These are phyloP conservation scores for Sparus aurata DNA, from an alignment of 2,797 vertebrate genomes.

Conservation along the genomic window DNA sequence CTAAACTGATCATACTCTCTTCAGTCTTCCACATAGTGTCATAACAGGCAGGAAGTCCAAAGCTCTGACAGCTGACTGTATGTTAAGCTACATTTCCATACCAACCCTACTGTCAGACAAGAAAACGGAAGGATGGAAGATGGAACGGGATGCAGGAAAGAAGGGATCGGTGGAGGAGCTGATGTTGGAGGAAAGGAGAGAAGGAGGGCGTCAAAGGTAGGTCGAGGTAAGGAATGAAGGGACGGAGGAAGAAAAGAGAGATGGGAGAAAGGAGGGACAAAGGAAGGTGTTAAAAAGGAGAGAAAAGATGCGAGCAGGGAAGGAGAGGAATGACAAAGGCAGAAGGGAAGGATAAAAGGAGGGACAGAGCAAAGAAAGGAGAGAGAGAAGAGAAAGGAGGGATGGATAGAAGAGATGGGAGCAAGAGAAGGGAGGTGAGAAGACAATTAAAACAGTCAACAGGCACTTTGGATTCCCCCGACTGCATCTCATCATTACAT, in stretches of 20 bases:
- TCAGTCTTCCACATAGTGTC: too few species aligned
- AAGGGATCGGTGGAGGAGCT: too few species aligned
- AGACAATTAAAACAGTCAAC: slow-evolving; percentile 79
- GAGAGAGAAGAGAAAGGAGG: background rate
- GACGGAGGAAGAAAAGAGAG: background rate
- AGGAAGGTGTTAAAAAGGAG: slow-evolving; percentile 3
- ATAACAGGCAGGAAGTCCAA: too few species aligned
- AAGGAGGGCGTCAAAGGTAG: background rate
- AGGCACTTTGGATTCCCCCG: slow-evolving; percentile 78
- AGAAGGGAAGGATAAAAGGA: background rate
- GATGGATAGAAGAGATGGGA: background rate
- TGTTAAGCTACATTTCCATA: too few species aligned
- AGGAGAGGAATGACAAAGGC: background rate
- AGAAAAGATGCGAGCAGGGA: background rate
- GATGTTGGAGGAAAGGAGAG: background rate
- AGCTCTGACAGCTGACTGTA: too few species aligned
- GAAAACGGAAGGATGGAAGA: background rate
- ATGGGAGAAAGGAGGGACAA: background rate
- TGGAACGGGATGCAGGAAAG: background rate
- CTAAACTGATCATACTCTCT: too few species aligned
- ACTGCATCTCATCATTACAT: slow-evolving; percentile 71
- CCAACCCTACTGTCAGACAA: too few species aligned
- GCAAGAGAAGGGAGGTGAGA: slow-evolving; percentile 62
- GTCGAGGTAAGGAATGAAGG: background rate
- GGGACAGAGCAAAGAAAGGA: background rate